Base-by-base conservation (phyloP, 2,888 invertebrate species). In the Ophioninae sp. region DNA sequence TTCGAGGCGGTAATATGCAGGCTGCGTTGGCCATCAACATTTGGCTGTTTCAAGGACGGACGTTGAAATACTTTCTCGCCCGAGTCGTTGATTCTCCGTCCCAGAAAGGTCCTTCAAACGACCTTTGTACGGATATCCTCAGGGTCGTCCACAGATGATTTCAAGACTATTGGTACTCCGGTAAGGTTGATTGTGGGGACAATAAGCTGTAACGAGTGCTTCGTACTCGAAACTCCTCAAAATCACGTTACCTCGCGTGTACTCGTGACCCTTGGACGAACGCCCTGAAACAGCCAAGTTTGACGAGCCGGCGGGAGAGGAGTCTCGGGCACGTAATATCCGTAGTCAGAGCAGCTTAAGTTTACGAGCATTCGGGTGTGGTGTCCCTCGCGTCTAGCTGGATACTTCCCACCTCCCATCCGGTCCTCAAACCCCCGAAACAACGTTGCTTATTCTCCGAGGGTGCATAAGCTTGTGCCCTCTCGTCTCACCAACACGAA, bases 261-360 rank as follows among this genome's bases (percentile, higher is more conserved):
- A 75, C 58, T 58, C 78, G 63, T 56, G 81, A 64, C 51, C 79
- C 77, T 79, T 85, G 85, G 85, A 86, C 86, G 82, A 79, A 68
- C 76, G 74, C 39, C 58, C 71, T 51, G 13, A 58, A 84, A 81
- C 83, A 82, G 84, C 80, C 78, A 86, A 86, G 82, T 86, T 86
- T 86, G 85, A 86, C 85, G 85, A 86, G 86, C 84, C 80, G 73
- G 17, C 51, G 6, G 51, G 79, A 79, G 79, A 73, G 71, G 23
- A 73, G 84, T 79, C 84, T 81, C 79, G 65, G 84, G 82, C 86
- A 84, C 85, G 86, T 86, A 86, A 86, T 86, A 86, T 86, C 86
- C 86, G 86, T 81, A 81, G 83, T 80, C 83, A 78, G 82, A 85
- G 82, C 78, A 74, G 86, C 80, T 86, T 79, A 83, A 86, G 84